Base-by-base conservation (phyloP, 2,797 vertebrate genomes). In the Cyprinella venusta region DNA sequence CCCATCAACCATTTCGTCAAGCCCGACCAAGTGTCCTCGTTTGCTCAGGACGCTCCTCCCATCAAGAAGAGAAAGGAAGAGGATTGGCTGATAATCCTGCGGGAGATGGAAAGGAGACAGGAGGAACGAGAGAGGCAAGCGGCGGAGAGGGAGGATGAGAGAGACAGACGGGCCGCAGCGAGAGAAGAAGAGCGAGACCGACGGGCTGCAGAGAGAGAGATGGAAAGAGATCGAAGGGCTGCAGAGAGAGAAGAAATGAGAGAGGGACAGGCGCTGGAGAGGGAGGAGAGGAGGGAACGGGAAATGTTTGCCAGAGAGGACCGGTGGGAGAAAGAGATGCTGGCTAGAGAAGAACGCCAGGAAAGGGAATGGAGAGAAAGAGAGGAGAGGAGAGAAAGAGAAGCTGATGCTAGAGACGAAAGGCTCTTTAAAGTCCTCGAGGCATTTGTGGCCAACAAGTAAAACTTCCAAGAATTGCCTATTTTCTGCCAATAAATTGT, bases 371-470 rank as follows among this genome's bases (percentile, higher is more conserved):
- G 85, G 74, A 80, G 77, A 76, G 86, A 82, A 75, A 56, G 79
- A n/a, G 81, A 85, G 50, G 84, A 87, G 26, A 80, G 85, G 18
- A 52, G 80, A 59, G 84, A 85, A 26, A 52, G 67, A 63, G 83
- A 89, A 54, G 86, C 88, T 5, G 81, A 85, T 18, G 81, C 69
- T 10, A 80, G 86, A 45, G 82, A 85, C 61, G 84, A 83, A 48
- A 72, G 81, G 33, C 83, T 88, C 33, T 88, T 86, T 80, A 88
- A 88, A 65, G 67, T 88, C 38, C 74, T 88, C 1, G 86, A 85
- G 72, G 82, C 86, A 33, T 83, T 87, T 26, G 50, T 88, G 77
- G 79, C 85, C 48, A 86, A 85, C 76, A 81, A 86, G 42, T 85
- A 26, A 76, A 88, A 40, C 61, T 18, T 75, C 56, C 54, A 67